Evolutionary conservation across 1,140 invertebrate species (phyloP), one percentile per base, ranked within the genome.

Genomic region (Sycophaga agraensis): DNA sequence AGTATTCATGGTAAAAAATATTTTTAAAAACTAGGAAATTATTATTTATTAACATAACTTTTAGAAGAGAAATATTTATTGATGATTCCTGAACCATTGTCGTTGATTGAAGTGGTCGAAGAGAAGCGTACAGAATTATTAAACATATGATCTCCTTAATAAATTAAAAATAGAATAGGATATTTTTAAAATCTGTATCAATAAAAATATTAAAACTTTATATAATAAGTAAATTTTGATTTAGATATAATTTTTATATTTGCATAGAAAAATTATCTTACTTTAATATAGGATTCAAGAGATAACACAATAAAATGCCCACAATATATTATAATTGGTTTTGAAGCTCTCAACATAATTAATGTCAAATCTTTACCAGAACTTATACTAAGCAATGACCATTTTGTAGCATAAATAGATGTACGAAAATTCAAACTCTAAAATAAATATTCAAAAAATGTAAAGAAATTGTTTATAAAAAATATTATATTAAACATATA

Each of bases 271-370:
- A n/a, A n/a, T n/a, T n/a, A n/a, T n/a, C 53, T 43, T 14, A 56
- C 53, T 2, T 16, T 26, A 8, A 56, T 45, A 45, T 43, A 56
- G 3, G 53, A 43, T 31, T 43, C 39, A 12, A 56, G 40, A 28
- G 53, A 56, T 8, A 56, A 45, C 14, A 43, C 53, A 19, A 56
- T 45, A 17, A 56, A 56, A 45, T 56, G 39, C 21, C 53, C 53
- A n/a, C 39, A 42, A 19, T 34, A 31, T 8, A 56, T 56, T 2
- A 45, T 19, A n/a, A 56, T 56, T 34, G 53, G 53, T 8, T 34
- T 43, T 6, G 26, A 42, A 14, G 53, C 11, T 12, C 53, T 16
- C 28, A 56, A 34, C 24, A 56, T 56, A 31, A 56, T 45, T 0
- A 56, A 31, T 12, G 34, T 16, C 7, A 56, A 31, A 19, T 43